Percentiles rank a stretch among this genome's conserved stretches.
Conservation (phyloP, 2,797 vertebrate species). For the Heliangelus exortis region DNA sequence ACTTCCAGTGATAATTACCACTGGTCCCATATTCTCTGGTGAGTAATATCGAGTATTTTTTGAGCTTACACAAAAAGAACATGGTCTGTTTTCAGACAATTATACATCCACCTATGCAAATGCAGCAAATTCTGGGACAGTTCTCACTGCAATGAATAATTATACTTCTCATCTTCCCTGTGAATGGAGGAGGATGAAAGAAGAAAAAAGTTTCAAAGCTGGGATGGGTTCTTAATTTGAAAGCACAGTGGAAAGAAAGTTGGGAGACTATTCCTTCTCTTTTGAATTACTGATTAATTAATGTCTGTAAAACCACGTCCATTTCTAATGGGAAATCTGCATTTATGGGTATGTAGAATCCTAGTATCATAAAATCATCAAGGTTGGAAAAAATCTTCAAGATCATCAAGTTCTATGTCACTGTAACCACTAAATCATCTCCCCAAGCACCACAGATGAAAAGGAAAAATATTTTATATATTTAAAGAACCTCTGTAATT, state of each 20-base stretch:
- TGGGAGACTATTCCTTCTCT: neutral
- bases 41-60: neutral
- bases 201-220: neutral
- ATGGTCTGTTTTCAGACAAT: neutral
- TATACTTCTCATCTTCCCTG: neutral
- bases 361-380: too few relatives aligned
- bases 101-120: neutral
- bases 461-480: neutral
- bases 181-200: conserved; percentile 3
- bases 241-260: neutral
- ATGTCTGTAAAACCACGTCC: neutral
- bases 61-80: neutral
- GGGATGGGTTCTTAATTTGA: neutral
- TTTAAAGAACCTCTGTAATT: neutral
- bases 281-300: neutral
- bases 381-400: too few relatives aligned
- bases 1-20: neutral
- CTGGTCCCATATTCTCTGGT: neutral
- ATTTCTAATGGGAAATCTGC: neutral
- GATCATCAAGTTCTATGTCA: too few relatives aligned
- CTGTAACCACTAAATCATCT: too few relatives aligned
- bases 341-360: neutral
- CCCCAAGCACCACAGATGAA: neutral
- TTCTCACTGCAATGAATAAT: neutral
- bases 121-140: neutral